phyloP scores from a whole-genome alignment of 1,140 invertebrate genomes.

The Armadillidium nasatum region DNA sequence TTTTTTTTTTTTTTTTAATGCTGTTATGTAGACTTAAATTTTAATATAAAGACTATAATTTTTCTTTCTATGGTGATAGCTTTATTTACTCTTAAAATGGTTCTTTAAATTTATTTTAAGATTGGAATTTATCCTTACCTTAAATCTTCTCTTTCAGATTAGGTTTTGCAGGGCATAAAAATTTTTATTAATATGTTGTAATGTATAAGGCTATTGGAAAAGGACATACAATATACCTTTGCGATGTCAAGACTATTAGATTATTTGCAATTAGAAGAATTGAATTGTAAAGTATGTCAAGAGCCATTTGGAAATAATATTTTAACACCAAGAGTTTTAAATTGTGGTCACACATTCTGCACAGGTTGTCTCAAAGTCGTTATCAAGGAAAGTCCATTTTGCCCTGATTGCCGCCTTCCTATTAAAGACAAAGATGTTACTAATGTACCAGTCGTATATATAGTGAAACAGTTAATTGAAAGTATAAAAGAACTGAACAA shows the following conservation, averaged over 20 bases:
- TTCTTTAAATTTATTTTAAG: no score
- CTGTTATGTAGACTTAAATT: no score
- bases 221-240: no score
- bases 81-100: no score
- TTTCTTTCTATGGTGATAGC: no score
- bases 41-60: no score
- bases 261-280: conserved; percentile 1
- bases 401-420: background rate
- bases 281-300: conserved; percentile 7
- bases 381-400: background rate
- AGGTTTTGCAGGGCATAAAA: no score
- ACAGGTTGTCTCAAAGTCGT: background rate
- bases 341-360: conserved; percentile 2
- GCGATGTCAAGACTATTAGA: background rate
- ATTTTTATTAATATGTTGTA: no score
- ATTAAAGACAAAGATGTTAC: conserved; percentile 5
- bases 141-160: no score
- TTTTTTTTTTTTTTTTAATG: no score
- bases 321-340: background rate
- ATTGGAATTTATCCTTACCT: no score
- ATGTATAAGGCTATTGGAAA: no score
- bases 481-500: background rate
- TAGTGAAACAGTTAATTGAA: background rate
- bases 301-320: background rate
- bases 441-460: background rate